phyloP scores from a whole-genome alignment of 2,888 invertebrate genomes.

The Diabrotica balteata region DNA sequence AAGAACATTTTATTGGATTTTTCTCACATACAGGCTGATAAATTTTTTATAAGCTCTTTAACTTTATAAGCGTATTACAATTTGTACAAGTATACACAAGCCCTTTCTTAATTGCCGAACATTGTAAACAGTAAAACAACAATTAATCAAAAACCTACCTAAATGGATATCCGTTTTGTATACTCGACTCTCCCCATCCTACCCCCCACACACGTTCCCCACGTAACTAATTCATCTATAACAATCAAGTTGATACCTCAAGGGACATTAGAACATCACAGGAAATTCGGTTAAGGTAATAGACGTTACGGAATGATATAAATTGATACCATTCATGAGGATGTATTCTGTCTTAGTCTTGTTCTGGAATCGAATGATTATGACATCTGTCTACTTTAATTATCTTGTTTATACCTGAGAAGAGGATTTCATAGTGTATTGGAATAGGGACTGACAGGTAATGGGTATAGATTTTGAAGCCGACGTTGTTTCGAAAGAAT shows the following conservation, averaged over 20 bases:
- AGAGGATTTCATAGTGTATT: slow-evolving; percentile 7
- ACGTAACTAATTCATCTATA: slow-evolving; percentile 22
- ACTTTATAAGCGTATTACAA: too few species aligned
- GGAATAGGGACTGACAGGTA: slow-evolving; percentile 5
- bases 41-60: too few species aligned
- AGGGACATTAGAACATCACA: slow-evolving; percentile 12
- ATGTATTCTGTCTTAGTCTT: slow-evolving; percentile 30
- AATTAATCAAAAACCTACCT: too few species aligned
- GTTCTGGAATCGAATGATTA: slow-evolving; percentile 21
- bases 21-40: too few species aligned
- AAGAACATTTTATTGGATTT: too few species aligned
- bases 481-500: too few species aligned
- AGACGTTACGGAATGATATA: slow-evolving; percentile 22
- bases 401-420: slow-evolving; percentile 13
- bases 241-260: slow-evolving; percentile 21
- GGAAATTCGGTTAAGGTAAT: slow-evolving; percentile 19
- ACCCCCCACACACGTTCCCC: not conserved
- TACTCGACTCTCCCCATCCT: too few species aligned
- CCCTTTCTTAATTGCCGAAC: too few species aligned
- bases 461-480: too few species aligned
- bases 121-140: too few species aligned
- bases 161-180: too few species aligned
- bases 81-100: too few species aligned
- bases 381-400: slow-evolving; percentile 24
- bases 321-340: slow-evolving; percentile 26